Evolutionary conservation across 2,797 vertebrate species (phyloP).

Genomic region (Pangasius macronema): DNA sequence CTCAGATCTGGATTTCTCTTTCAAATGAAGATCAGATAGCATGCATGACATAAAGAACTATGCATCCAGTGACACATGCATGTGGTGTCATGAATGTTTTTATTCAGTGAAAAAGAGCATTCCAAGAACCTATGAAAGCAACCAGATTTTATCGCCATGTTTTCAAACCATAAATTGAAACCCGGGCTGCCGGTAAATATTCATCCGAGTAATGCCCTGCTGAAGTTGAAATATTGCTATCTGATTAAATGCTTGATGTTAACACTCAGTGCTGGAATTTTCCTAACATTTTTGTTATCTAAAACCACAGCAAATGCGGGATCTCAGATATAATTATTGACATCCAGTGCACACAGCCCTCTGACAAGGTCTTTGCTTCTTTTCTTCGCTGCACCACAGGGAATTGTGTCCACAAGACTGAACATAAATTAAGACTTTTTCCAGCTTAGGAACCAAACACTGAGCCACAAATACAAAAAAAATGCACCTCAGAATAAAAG

Average conservation of each 20-base stretch:
- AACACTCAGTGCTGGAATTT: background rate
- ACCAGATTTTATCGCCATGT: slow-evolving; percentile 9
- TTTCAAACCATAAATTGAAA: background rate
- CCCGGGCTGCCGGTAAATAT: background rate
- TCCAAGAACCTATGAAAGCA: slow-evolving; percentile 12
- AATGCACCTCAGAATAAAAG: background rate
- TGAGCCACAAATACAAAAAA: background rate
- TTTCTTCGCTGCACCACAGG: background rate
- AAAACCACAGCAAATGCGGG: slow-evolving; percentile 15
- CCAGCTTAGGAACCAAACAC: background rate
- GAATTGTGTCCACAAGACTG: background rate
- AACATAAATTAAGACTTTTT: background rate
- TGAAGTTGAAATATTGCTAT: background rate
- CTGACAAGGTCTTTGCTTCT: background rate
- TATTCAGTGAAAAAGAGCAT: slow-evolving; percentile 10
- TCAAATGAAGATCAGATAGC: slow-evolving; percentile 34
- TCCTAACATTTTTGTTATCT: background rate
- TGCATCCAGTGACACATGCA: slow-evolving; percentile 19
- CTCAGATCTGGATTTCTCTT: slow-evolving; percentile 40
- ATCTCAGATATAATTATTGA: background rate
- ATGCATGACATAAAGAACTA: slow-evolving; percentile 34
- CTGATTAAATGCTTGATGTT: background rate
- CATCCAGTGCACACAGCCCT: background rate
- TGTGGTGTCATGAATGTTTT: slow-evolving; percentile 21
- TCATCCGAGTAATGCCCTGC: background rate